These are phyloP conservation scores for Argynnis bischoffii DNA, from an alignment of 2,888 invertebrate species.

Conservation along the genomic window DNA sequence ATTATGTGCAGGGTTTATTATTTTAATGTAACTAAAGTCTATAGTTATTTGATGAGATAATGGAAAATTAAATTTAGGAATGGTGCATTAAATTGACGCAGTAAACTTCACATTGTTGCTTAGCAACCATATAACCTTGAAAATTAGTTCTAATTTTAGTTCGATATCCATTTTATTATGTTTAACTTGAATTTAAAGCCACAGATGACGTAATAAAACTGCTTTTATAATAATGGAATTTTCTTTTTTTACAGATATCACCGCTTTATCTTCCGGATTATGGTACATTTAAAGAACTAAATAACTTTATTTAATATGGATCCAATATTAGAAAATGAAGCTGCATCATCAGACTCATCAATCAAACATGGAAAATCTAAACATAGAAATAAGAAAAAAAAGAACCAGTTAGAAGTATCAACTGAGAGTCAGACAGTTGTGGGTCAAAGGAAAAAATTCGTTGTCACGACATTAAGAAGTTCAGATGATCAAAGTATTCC, in stretches of 20 bases:
- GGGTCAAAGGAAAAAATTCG: constrained; percentile 71
- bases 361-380: constrained; percentile 71
- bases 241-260: constrained; percentile 64
- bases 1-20: background rate
- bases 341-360: constrained; percentile 67
- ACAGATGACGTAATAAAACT: background rate
- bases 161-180: constrained; percentile 20
- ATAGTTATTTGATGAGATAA: constrained; percentile 12
- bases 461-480: constrained; percentile 70
- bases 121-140: constrained; percentile 58
- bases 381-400: constrained; percentile 74
- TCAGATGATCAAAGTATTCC: constrained; percentile 63
- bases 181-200: background rate
- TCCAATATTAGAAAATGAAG: constrained; percentile 79
- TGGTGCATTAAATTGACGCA: constrained; percentile 66
- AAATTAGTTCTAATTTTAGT: constrained; percentile 34
- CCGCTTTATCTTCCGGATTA: constrained; percentile 54
- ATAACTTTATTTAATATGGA: constrained; percentile 64
- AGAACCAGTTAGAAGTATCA: constrained; percentile 56
- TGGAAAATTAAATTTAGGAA: constrained; percentile 25
- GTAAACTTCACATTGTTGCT: constrained; percentile 59
- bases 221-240: background rate
- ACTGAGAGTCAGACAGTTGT: constrained; percentile 70
- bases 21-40: background rate
- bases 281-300: constrained; percentile 55